Base-by-base conservation (phyloP, 2,797 vertebrate species). In the Melanotaenia pygmaea region DNA sequence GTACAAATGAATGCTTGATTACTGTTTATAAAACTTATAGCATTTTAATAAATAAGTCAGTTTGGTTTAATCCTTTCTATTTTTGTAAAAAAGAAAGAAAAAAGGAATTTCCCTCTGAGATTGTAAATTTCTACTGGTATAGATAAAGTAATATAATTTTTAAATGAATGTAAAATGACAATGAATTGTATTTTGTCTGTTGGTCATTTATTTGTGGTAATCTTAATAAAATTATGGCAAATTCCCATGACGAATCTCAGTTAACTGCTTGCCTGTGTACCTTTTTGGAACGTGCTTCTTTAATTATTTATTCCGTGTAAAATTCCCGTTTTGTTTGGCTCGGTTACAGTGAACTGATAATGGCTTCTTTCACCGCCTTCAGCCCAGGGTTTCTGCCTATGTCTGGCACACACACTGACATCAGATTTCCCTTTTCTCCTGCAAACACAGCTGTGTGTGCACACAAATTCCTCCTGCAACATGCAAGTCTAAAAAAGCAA, bases 381-480 rank as follows among this genome's bases (percentile, higher is more conserved):
- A 40, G 3, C 47, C 14, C 38, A 54, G 7, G 61, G 62, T 67
- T 75, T 81, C 47, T 57, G 40, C 24, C 47, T 57, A 35, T 20
- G 32, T 68, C 57, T 67, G 28, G 1, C 35, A 67, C 28, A 59
- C 45, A 26, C 16, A 59, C 62, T 54, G 16, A 67, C 53, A 54
- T 68, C 62, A 83, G 50, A 79, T 76, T 88, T 70, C 74, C 75
- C 61, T 64, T 87, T 84, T 45, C 34, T 65, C 35, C 65, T 64
- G 22, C 9, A 74, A 70, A 75, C 16, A 74, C 57, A 70, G 57
- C 71, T 79, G 45, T 64, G 64, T 69, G 64, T 67, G 43, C 26
- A 30, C 45, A 7, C 50, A 38, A 64, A 70, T 87, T 82, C 77
- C 77, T 54, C 59, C 68, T 75, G 8, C 22, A 67, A 77, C 54